phyloP scores from a whole-genome alignment of 2,797 vertebrate species.

The Cichlasoma orientale region DNA sequence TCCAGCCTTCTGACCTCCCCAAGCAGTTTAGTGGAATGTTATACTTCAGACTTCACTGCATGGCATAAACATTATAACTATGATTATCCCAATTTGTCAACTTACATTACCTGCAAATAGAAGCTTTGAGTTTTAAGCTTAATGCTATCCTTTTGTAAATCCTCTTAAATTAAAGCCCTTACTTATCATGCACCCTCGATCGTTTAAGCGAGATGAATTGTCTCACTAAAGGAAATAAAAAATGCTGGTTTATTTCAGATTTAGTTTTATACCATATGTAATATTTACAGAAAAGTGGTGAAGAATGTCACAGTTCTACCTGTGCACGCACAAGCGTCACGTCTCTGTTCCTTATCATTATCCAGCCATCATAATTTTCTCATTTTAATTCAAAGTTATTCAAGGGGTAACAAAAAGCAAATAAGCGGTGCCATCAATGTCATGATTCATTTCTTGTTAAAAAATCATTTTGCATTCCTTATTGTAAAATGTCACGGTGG shows the following conservation, averaged over 20 bases:
- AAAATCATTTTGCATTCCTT: background rate
- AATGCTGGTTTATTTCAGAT: background rate
- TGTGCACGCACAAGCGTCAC: background rate
- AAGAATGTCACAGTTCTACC: too few relatives aligned
- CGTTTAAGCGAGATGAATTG: too few relatives aligned
- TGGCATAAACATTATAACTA: background rate
- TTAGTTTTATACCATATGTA: background rate
- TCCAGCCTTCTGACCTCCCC: background rate
- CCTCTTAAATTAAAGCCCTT: too few relatives aligned
- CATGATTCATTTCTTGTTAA: background rate
- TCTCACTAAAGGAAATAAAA: too few relatives aligned
- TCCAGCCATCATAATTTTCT: background rate
- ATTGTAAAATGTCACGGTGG: background rate
- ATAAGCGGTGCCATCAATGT: background rate
- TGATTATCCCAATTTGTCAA: background rate
- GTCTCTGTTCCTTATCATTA: background rate
- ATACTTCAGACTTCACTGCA: background rate
- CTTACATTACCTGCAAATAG: too few relatives aligned
- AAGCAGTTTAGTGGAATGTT: background rate
- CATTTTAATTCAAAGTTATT: conserved; percentile 2
- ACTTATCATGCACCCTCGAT: too few relatives aligned
- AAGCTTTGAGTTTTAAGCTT: background rate
- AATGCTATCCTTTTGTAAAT: background rate
- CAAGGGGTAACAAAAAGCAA: background rate
- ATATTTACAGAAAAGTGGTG: too few relatives aligned